Evolutionary conservation across 2,113 vertebrate genomes (phyloP).

Genomic region (Empidonax traillii): DNA sequence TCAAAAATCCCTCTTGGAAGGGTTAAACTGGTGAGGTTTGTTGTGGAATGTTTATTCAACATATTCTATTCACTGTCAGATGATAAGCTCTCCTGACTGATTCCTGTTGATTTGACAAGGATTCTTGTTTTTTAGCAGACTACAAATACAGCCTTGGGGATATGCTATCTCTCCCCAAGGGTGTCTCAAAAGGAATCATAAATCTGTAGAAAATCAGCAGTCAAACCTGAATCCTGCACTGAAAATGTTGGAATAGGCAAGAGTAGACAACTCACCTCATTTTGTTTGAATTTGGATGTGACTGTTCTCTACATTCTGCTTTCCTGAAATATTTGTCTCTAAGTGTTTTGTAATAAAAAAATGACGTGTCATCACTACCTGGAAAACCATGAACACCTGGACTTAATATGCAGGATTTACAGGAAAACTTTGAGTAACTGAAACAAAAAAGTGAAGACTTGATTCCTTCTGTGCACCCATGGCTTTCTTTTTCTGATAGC

Average conservation of each 20-base stretch:
- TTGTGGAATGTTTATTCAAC: not conserved
- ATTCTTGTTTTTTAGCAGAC: not conserved
- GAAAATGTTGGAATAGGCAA: not conserved
- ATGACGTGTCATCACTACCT: not conserved
- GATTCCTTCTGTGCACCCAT: not conserved
- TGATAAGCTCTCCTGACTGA: constrained; percentile 1
- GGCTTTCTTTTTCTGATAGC: not conserved
- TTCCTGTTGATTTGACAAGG: constrained; percentile 27
- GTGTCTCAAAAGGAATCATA: not conserved
- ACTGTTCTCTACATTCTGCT: not conserved
- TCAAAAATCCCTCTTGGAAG: not conserved
- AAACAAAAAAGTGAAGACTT: not conserved
- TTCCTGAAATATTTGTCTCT: not conserved
- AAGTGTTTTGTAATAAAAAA: not conserved
- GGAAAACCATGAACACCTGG: not conserved
- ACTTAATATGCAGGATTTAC: not conserved
- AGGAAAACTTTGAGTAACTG: not conserved
- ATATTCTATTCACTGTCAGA: not conserved
- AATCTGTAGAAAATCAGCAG: constrained; percentile 10
- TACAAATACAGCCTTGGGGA: constrained; percentile 1
- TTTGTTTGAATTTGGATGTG: not conserved
- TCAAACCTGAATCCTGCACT: not conserved
- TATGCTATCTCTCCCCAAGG: not conserved
- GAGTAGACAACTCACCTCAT: not conserved
- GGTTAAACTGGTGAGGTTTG: not conserved